Evolutionary conservation across 2,113 vertebrate species (phyloP), one percentile per base, ranked within the genome.

Genomic region (Echinops telfairi): DNA sequence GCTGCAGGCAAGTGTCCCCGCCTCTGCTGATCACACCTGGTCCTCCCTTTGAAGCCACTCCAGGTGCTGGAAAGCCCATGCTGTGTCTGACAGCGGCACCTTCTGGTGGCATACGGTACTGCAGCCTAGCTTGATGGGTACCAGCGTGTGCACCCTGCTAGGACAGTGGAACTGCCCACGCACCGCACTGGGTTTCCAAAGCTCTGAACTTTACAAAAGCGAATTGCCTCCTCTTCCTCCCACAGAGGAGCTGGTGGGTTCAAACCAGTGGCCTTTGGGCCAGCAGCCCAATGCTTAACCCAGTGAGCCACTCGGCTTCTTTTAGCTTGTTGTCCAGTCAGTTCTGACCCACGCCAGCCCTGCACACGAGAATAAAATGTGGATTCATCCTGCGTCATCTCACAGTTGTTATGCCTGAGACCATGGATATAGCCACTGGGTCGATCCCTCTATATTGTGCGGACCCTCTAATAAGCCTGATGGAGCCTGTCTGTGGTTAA

Each of bases 51-150:
- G 7, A 29, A 71, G 60, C 29, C 17, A n/a, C 15, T 1, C 11
- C 40, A 81, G 58, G 3, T 0, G 31, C 2, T 6, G 38, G 77
- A 29, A 53, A 0, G 6, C 53, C 33, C 10, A 1, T 0, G 29
- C 5, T 0, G 1, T 31, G 81, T 47, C 4, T 16, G 53, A 38
- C 43, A 62, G 88, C 23, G 33, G 25, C 92, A 27, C 73, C 85
- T 80, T 2, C 92, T 68, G 90, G 94, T 38, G 15, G 6, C 1
- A 2, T 1, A 0, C 2, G 4, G 85, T 19, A 87, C 77, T 29
- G 57, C 90, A 94, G 66, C 53, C 15, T 82, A 64, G 58, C 77
- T 47, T 73, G 71, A 73, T 73, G 19, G 7, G 71, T 17, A 17
- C 68, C 68, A n/a, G 3, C 16, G 5, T 7, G n/a, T 2, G 16